Evolutionary conservation across 1,140 invertebrate species (phyloP).

Genomic region (Pseudomyrmex concolor): DNA sequence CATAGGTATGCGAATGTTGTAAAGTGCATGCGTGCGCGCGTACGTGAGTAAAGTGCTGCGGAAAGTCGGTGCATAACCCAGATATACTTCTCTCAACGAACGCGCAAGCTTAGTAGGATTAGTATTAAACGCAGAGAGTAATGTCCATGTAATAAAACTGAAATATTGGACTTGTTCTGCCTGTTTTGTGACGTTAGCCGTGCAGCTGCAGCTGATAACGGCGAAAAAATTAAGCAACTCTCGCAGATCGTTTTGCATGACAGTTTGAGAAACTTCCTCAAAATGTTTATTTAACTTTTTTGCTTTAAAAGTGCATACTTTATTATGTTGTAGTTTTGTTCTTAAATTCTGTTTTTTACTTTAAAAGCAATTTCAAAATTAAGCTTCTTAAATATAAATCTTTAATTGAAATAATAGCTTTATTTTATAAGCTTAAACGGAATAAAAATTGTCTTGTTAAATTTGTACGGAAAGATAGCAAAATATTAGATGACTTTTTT

Average conservation of each 20-base stretch:
- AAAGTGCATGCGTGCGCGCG: conserved; percentile 23
- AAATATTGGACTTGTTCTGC: conserved; percentile 29
- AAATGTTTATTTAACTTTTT: background rate
- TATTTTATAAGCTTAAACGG: conserved; percentile 4
- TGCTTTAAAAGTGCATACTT: background rate
- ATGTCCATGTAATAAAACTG: conserved; percentile 28
- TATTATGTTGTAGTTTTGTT: background rate
- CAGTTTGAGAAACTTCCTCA: background rate
- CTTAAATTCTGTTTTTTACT: background rate
- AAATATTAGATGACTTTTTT: background rate
- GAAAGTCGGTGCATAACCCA: conserved; percentile 38
- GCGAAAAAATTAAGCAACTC: conserved; percentile 9
- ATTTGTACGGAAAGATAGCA: background rate
- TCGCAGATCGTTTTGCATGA: background rate
- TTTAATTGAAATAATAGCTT: background rate
- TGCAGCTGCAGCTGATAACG: background rate
- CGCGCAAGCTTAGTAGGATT: conserved; percentile 30
- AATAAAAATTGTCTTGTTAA: background rate
- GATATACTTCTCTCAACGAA: conserved; percentile 12
- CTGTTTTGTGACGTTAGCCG: background rate
- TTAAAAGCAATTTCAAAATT: background rate
- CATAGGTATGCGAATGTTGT: conserved; percentile 26
- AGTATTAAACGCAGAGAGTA: conserved; percentile 34
- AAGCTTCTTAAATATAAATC: background rate
- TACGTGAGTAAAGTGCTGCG: conserved; percentile 30